Evolutionary conservation across 2,888 invertebrate species (phyloP).

Genomic region (Operophtera brumata): DNA sequence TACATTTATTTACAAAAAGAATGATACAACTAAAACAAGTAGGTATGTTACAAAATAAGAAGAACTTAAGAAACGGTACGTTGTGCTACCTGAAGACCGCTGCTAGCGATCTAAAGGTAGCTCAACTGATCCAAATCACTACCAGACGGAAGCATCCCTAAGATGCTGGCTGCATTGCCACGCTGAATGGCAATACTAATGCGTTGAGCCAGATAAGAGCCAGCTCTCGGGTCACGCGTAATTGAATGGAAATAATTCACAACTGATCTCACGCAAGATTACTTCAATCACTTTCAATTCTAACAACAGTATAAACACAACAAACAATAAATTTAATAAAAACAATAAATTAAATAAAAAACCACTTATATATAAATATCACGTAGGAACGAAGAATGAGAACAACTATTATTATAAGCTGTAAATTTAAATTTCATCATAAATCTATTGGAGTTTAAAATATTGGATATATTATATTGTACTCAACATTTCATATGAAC

Average conservation of each 20-base stretch:
- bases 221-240: too few relatives aligned
- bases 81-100: too few relatives aligned
- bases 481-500: conserved; percentile 12
- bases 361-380: conserved; percentile 23
- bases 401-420: conserved; percentile 26
- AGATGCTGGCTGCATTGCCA: too few relatives aligned
- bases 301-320: conserved; percentile 21
- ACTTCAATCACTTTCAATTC: not conserved
- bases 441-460: conserved; percentile 27
- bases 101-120: too few relatives aligned
- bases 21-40: too few relatives aligned
- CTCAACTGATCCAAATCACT: too few relatives aligned
- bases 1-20: too few relatives aligned
- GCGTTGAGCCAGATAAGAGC: too few relatives aligned
- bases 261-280: not conserved
- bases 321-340: conserved; percentile 27
- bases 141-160: too few relatives aligned
- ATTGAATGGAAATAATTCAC: conserved; percentile 3
- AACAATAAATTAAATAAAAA: conserved; percentile 19
- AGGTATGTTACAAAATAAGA: too few relatives aligned
- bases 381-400: conserved; percentile 23
- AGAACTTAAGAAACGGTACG: too few relatives aligned
- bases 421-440: conserved; percentile 28
- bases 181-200: too few relatives aligned
- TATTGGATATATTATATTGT: conserved; percentile 22